Evolutionary conservation across 2,797 vertebrate genomes (phyloP), one percentile per base, ranked within the genome.

Genomic region (Macrochelys suwanniensis): DNA sequence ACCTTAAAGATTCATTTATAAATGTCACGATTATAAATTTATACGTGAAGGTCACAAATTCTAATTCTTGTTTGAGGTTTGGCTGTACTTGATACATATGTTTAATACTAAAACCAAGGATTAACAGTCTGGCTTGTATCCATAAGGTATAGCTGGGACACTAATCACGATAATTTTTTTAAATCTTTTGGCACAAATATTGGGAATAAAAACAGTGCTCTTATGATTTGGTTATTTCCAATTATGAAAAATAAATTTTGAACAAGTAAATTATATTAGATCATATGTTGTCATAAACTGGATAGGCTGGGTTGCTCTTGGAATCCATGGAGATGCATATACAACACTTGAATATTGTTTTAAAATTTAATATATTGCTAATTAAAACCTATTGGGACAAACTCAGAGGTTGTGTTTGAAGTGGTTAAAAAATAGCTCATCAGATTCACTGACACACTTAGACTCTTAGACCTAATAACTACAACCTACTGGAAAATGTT

Each of bases 11-110:
- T 76, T 92, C 37, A 92, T 90, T 92, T 97, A 42, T 78, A 95
- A 94, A 94, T 96, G 89, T 90, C 78, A 91, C 2, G 85, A 57
- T 95, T 93, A 56, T 80, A 96, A 93, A 82, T 95, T 93, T 96
- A 61, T 91, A 65, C 16, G 82, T 49, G 49, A 95, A 97, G 82
- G 78, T 80, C 84, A 95, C 4, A 92, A 91, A 80, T 95, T 92
- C 49, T 84, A 97, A 86, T 84, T 68, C n/a, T 89, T 85, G 37
- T 87, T 96, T 92, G n/a, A 93, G 92, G 92, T 91, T 13, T 91
- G 37, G 8, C 26, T 76, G 7, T 91, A 80, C 2, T 94, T 9
- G n/a, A 21, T 95, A 54, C 6, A 42, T 83, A 16, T 80, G 25
- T 76, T 92, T 71, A 92, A 93, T 95, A 90, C 17, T 82, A 61